Percentiles rank a stretch among this genome's conserved stretches.
Conservation (phyloP, 1,140 invertebrate species). For the Physella acuta region DNA sequence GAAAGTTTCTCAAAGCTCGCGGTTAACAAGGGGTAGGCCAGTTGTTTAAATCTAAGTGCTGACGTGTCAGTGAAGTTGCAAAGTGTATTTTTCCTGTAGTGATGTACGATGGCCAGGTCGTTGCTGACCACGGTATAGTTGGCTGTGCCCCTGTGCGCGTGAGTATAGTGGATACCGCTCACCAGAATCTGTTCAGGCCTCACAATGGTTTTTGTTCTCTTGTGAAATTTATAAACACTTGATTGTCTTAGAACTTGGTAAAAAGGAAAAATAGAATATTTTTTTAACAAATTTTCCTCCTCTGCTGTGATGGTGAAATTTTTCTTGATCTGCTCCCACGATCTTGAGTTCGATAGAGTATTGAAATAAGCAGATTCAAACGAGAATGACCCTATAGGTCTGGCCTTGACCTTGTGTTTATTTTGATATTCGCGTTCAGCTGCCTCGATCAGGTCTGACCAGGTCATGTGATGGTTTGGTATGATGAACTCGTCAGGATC, state of each 20-base stretch:
- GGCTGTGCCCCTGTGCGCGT: not conserved
- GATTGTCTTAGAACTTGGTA: not conserved
- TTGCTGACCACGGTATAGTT: not conserved
- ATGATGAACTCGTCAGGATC: constrained; percentile 11
- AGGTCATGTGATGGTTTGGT: not conserved
- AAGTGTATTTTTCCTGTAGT: constrained; percentile 6
- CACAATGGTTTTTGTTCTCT: not conserved
- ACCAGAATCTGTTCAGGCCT: not conserved
- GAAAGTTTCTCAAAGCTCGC: too few species aligned
- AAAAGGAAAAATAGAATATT: not conserved
- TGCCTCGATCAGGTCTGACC: not conserved
- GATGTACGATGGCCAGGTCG: constrained; percentile 5
- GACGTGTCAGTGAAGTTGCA: too few species aligned
- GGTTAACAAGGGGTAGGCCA: too few species aligned
- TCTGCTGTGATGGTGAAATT: constrained; percentile 2
- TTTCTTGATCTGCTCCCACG: not conserved
- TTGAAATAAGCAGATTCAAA: not conserved
- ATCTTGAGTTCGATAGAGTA: not conserved
- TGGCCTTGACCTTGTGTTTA: not conserved
- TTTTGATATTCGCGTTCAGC: not conserved
- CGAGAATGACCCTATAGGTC: not conserved
- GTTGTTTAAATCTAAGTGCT: too few species aligned
- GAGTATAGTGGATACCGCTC: constrained; percentile 5
- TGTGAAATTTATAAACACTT: not conserved
- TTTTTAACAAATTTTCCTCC: not conserved